Conservation (phyloP, 2,113 vertebrate species). For the Sebastes fasciatus region DNA sequence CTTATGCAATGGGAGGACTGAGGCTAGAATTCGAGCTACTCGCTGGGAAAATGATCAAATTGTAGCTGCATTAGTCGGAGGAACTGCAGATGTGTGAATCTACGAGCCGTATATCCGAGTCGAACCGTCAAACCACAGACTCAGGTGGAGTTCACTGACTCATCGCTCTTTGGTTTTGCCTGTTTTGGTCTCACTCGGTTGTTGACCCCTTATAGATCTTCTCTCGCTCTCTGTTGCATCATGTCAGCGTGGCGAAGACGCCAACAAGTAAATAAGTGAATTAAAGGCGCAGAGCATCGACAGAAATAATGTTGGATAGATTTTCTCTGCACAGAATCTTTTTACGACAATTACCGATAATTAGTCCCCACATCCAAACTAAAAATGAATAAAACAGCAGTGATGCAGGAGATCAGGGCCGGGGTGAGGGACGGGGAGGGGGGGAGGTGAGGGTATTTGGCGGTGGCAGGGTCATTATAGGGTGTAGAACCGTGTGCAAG, state of each 20-base stretch:
- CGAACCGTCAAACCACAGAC: constrained; percentile 33
- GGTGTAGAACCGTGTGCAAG: constrained; percentile 57
- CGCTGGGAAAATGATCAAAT: constrained; percentile 31
- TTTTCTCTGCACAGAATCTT: constrained; percentile 4
- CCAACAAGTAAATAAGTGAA: constrained; percentile 27
- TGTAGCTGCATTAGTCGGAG: constrained; percentile 14
- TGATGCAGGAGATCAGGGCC: constrained; percentile 8
- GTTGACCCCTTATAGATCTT: constrained; percentile 52
- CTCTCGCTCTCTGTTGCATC: constrained; percentile 47
- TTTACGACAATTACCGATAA: constrained; percentile 49
- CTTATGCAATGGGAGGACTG: not conserved
- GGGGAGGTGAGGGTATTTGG: constrained; percentile 60
- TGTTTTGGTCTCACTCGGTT: constrained; percentile 30
- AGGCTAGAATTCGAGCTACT: not conserved
- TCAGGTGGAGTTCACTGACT: constrained; percentile 48
- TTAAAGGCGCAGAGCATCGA: not conserved
- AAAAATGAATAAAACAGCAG: constrained; percentile 71
- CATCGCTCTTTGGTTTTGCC: constrained; percentile 31
- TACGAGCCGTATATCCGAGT: constrained; percentile 22
- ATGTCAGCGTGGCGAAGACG: not conserved
- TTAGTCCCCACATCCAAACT: constrained; percentile 61
- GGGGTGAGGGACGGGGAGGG: constrained; percentile 33
- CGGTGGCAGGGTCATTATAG: constrained; percentile 71
- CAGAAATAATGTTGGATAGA: not conserved
- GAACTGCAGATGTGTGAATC: constrained; percentile 49